Evolutionary conservation across 2,797 vertebrate species (phyloP).

Genomic region (Malurus splendens): DNA sequence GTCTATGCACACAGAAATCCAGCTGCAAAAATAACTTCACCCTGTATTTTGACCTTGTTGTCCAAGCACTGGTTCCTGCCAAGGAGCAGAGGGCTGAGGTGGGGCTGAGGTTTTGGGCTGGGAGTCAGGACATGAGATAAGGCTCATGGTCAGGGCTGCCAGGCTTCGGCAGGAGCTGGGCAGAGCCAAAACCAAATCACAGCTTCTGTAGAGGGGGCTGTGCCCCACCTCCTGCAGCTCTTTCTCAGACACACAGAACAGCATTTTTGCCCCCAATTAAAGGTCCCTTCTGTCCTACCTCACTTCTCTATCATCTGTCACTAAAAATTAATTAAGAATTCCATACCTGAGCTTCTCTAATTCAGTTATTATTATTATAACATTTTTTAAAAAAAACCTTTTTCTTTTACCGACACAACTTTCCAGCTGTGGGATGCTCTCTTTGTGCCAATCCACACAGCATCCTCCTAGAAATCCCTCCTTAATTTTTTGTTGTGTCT

Average conservation of each 20-base stretch:
- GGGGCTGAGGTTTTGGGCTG: not conserved
- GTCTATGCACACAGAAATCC: not conserved
- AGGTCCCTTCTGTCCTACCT: not conserved
- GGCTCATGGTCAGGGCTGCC: accelerated
- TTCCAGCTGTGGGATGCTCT: accelerated
- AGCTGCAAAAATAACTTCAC: not conserved
- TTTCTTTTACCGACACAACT: not conserved
- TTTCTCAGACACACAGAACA: not conserved
- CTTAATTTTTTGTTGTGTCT: not conserved
- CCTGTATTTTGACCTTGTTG: not conserved
- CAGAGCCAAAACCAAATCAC: not conserved
- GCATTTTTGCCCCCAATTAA: not conserved
- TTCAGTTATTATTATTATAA: not conserved
- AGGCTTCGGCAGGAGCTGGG: not conserved
- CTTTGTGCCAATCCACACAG: not conserved
- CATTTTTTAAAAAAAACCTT: not conserved
- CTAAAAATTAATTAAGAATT: not conserved
- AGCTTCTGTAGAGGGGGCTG: not conserved
- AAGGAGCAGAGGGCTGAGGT: not conserved
- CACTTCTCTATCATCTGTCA: not conserved
- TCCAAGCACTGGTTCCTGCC: not conserved
- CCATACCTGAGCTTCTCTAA: not conserved
- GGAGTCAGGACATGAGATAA: accelerated
- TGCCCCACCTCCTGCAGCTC: not conserved
- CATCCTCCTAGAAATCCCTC: not conserved